These are phyloP conservation scores for Panzeria rudis DNA, from an alignment of 2,888 invertebrate genomes.

Conservation along the genomic window DNA sequence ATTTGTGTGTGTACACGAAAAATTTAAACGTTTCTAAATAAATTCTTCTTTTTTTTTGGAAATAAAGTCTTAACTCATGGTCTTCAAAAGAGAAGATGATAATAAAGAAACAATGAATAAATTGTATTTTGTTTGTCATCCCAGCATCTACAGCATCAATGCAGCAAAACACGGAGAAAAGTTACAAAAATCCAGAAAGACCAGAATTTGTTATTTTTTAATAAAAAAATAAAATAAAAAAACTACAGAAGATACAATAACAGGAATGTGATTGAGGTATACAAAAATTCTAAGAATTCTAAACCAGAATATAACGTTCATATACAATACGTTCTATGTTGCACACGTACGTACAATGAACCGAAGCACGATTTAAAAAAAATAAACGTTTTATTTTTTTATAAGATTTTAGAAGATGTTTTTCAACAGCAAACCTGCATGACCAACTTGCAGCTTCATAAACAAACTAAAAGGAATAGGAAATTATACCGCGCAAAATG, in stretches of 20 bases:
- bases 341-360: constrained; percentile 57
- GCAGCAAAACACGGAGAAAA: constrained; percentile 4
- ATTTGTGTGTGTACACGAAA: neutral
- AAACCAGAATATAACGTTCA: constrained; percentile 64
- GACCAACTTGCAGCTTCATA: neutral
- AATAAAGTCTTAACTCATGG: constrained; percentile 19
- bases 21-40: neutral
- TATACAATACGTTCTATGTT: constrained; percentile 19
- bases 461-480: constrained; percentile 8
- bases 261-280: constrained; percentile 63
- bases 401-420: neutral
- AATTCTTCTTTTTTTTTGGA: neutral
- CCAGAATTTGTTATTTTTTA: constrained; percentile 39
- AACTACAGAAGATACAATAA: constrained; percentile 19
- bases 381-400: constrained; percentile 20
- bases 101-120: neutral
- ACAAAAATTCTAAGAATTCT: constrained; percentile 70
- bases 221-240: neutral
- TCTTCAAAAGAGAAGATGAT: constrained; percentile 1
- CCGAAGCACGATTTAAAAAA: constrained; percentile 18
- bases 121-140: constrained; percentile 22
- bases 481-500: constrained; percentile 46
- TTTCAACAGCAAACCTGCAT: neutral
- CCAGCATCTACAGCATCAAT: constrained; percentile 20
- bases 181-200: constrained; percentile 49